Base-by-base conservation (phyloP, 2,797 vertebrate species). In the Pseudopleuronectes americanus region DNA sequence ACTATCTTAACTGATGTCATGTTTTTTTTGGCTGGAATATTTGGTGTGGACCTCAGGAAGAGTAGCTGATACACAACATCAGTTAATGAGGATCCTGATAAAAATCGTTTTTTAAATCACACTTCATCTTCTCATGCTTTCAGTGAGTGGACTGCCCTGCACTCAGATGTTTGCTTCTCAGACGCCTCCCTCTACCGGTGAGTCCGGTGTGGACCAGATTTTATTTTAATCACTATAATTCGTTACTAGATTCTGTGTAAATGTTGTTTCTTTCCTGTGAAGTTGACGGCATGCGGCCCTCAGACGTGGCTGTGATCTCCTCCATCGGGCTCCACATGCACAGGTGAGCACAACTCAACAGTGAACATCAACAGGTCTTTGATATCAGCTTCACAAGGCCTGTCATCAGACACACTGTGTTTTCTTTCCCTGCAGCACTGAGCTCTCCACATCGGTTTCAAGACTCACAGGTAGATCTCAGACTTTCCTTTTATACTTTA, bases 281-380 rank as follows among this genome's bases (percentile, higher is more conserved):
- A 94, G 92, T 87, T 10, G 43, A 92, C 76, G 69, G 56, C 0
- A 64, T 93, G 0, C 79, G 60, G 33, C 93, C 90, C 3, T 87
- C 88, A 41, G 90, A 94, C 62, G 74, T 94, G 47, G 64, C 83
- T 1, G 73, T 80, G 14, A 63, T 94, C 8, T 80, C 83, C 12
- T 69, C 76, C 16, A 59, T 91, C 13, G 90, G 90, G 45, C 74
- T 87, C 47, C 55, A 81, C 52, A 26, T 48, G 47, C 71, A 74
- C 60, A 87, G 89, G 91, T 94, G 57, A 87, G 80, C 36, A 51
- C 33, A 45, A 2, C 22, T 68, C 36, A 22, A 4, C 10, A 2
- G 14, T 38, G 13, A 28, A 13, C 51, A 77, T 51, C 28, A 24
- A 10, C 14, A n/a, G 41, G 5, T 3, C 2, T 26, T 4, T 43